Conservation (phyloP, 2,888 invertebrate genomes). For the Limnephilus lunatus region DNA sequence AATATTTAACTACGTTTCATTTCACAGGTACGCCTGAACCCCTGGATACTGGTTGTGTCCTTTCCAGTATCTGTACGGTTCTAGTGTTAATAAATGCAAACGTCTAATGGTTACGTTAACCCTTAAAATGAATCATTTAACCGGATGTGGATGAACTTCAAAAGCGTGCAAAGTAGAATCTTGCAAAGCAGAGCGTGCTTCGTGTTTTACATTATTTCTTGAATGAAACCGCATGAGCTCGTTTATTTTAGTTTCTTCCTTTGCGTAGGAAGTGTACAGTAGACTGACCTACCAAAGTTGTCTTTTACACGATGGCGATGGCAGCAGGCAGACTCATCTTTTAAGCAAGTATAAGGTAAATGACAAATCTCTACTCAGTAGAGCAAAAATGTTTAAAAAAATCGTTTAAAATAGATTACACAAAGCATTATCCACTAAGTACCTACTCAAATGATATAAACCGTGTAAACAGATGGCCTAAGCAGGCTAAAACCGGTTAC, state of each 20-base stretch:
- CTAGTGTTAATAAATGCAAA: too few species aligned
- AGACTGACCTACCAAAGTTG: constrained; percentile 40
- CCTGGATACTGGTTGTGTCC: too few species aligned
- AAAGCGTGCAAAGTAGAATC: too few species aligned
- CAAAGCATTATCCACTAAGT: background rate
- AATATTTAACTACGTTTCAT: too few species aligned
- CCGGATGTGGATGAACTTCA: too few species aligned
- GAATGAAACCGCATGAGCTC: background rate
- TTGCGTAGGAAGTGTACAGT: constrained; percentile 6
- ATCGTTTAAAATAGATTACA: background rate
- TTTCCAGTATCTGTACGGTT: too few species aligned
- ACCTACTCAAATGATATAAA: background rate
- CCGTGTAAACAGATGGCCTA: too few species aligned
- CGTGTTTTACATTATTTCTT: background rate
- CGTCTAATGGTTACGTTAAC: too few species aligned
- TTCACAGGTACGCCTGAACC: too few species aligned
- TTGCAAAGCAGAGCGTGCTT: background rate
- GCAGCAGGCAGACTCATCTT: background rate
- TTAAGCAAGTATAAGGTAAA: background rate
- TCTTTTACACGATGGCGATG: background rate
- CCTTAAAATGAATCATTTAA: too few species aligned
- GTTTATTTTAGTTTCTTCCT: constrained; percentile 18
- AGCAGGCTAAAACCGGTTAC: too few species aligned
- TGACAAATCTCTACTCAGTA: background rate
- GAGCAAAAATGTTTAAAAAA: background rate